Conservation (phyloP, 2,113 vertebrate genomes). For the Terrapene triunguis region DNA sequence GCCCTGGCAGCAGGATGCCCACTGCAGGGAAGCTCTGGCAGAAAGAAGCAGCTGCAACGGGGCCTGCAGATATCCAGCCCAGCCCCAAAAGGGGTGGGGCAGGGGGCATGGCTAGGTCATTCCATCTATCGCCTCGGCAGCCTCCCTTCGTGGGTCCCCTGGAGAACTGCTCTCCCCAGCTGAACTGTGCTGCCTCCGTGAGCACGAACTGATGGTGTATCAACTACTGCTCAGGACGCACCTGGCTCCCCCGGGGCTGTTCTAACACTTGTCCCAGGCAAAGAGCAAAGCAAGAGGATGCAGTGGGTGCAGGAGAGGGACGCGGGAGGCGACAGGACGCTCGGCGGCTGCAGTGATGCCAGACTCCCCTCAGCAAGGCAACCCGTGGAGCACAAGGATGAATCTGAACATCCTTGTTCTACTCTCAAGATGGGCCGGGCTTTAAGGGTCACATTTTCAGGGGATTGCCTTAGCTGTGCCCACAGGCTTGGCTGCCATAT, state of each 20-base stretch:
- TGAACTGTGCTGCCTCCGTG: neutral
- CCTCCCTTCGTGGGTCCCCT: neutral
- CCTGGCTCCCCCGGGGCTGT: neutral
- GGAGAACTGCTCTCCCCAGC: neutral
- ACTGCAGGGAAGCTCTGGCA: neutral
- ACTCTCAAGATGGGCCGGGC: neutral
- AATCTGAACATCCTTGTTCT: neutral
- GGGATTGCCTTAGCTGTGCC: neutral
- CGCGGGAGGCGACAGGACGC: no score
- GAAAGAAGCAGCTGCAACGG: neutral
- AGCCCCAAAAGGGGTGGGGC: rapidly evolving
- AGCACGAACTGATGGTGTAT: neutral
- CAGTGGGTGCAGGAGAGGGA: neutral
- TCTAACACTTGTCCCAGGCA: neutral
- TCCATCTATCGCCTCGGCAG: neutral
- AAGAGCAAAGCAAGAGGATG: neutral
- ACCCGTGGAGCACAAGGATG: neutral
- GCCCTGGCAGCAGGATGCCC: neutral
- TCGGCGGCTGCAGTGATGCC: no score
- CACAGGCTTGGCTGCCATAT: neutral
- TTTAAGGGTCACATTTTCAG: neutral
- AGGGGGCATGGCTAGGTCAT: neutral
- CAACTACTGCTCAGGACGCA: neutral
- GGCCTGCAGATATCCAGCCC: neutral
- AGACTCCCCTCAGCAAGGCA: neutral